Percentiles rank a stretch among this genome's conserved stretches.
phyloP scores from a whole-genome alignment of 2,888 invertebrate genomes.

The Trypoxylon attenuatum region DNA sequence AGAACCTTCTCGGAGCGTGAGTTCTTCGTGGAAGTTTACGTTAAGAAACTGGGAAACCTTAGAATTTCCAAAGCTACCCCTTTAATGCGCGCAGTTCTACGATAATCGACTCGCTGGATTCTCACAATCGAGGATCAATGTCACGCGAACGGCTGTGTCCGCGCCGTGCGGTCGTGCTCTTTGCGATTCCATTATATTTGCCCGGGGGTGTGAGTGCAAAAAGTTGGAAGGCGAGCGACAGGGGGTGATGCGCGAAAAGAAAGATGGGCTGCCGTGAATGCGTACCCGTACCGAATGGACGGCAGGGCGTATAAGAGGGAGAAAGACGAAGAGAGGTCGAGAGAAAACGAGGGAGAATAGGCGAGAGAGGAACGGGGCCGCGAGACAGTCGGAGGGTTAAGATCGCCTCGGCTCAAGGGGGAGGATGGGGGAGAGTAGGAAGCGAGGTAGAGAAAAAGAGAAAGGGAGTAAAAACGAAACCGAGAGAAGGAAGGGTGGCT shows the following conservation, averaged over 20 bases:
- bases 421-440: constrained; percentile 21
- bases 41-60: too few species aligned
- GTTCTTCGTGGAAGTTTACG: too few species aligned
- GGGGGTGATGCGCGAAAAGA: constrained; percentile 18
- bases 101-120: constrained; percentile 14
- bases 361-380: constrained; percentile 26
- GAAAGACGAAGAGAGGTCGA: constrained; percentile 19
- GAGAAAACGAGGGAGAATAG: constrained; percentile 50
- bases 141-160: background rate
- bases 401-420: constrained; percentile 25
- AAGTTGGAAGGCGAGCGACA: constrained; percentile 44
- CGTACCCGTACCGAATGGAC: background rate
- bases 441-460: constrained; percentile 10
- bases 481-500: background rate
- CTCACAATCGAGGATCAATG: constrained; percentile 8
- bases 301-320: constrained; percentile 1
- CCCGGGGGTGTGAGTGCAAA: constrained; percentile 51
- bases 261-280: constrained; percentile 25
- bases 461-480: constrained; percentile 24
- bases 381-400: constrained; percentile 29
- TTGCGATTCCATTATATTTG: constrained; percentile 48
- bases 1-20: too few species aligned
- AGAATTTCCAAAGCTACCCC: too few species aligned
- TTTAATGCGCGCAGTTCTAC: too few species aligned
- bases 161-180: background rate